A percentile compares a stretch with the other conserved stretches of the same genome.
phyloP scores from a whole-genome alignment of 2,797 vertebrate genomes.

The Pteropus rufus region DNA sequence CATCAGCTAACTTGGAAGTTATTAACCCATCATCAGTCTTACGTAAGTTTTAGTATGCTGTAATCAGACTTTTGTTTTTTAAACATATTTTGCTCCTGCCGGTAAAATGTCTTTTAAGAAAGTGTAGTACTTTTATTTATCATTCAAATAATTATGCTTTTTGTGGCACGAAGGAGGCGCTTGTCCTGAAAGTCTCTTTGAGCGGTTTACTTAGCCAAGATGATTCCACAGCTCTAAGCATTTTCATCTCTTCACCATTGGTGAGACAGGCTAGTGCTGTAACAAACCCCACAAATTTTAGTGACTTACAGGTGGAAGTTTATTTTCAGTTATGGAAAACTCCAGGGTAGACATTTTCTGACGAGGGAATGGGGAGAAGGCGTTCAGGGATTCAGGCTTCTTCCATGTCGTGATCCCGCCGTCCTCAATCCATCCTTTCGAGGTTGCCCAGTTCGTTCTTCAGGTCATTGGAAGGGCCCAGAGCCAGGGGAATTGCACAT shows the following conservation, averaged over 20 bases:
- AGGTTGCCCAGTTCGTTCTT: not conserved
- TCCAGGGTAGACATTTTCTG: not conserved
- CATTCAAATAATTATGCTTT: not conserved
- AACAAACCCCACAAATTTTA: not conserved
- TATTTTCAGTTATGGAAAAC: not conserved
- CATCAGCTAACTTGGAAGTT: not conserved
- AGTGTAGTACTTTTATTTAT: not conserved
- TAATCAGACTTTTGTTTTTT: not conserved
- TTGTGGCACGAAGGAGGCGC: not conserved
- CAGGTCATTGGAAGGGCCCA: not conserved
- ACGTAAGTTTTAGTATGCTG: not conserved
- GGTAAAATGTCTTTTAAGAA: not conserved
- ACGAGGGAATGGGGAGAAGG: not conserved
- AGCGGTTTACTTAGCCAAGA: not conserved
- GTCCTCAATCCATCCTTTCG: not conserved
- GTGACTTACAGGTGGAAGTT: not conserved
- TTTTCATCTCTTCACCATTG: not conserved
- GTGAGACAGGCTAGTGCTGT: not conserved
- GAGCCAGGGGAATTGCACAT: accelerated
- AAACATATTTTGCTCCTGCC: not conserved
- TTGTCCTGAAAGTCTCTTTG: not conserved
- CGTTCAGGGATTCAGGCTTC: not conserved
- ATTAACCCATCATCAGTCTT: not conserved
- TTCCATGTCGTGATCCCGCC: accelerated
- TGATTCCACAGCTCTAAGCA: not conserved